Conservation (phyloP, 2,113 vertebrate genomes). For the Brachyistius frenatus region DNA sequence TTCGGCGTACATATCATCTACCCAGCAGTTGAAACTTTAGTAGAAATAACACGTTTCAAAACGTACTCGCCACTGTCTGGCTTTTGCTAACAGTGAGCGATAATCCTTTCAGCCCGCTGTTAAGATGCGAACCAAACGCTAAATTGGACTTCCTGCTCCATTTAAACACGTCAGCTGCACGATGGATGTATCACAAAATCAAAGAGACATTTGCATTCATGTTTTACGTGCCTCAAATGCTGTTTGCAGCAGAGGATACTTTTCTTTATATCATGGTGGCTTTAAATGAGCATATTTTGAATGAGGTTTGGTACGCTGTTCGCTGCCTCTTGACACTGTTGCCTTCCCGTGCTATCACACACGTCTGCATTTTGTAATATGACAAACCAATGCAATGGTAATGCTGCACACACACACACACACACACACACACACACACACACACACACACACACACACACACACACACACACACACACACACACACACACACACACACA, state of each 20-base stretch:
- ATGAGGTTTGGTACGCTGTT: slow-evolving; percentile 10
- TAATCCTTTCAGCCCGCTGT: neutral
- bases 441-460: too few relatives aligned
- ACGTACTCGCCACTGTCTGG: neutral
- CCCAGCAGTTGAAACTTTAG: fast-evolving
- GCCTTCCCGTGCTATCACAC: slow-evolving; percentile 7
- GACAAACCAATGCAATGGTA: neutral
- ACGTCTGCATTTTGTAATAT: neutral
- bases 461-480: too few relatives aligned
- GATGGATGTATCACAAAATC: neutral
- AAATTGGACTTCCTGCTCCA: neutral
- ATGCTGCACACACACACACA: neutral
- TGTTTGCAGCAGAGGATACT: too few relatives aligned
- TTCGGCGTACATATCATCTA: slow-evolving; percentile 15
- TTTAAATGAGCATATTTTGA: neutral
- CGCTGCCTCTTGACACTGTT: slow-evolving; percentile 4
- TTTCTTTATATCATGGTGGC: neutral
- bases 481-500: too few relatives aligned
- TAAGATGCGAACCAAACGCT: neutral
- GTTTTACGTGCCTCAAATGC: neutral
- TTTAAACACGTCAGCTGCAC: neutral
- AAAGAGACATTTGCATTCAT: neutral
- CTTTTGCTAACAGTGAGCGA: neutral
- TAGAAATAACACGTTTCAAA: neutral
- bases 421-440: neutral